Base-by-base conservation (phyloP, 2,113 vertebrate genomes). In the Struthio camelus region DNA sequence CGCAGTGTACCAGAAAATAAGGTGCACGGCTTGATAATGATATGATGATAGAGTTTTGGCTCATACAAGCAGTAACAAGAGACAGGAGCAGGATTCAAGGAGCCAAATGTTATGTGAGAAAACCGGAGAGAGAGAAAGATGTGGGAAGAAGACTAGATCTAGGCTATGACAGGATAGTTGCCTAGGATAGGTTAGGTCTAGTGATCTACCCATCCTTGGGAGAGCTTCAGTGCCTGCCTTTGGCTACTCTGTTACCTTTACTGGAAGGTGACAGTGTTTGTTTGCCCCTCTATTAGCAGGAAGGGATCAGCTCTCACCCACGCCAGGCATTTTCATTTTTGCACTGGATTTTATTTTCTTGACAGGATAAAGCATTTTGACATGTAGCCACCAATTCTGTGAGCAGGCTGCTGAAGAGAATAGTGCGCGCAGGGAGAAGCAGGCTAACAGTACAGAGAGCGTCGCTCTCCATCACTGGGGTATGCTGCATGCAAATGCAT, bases 241-340 rank as follows among this genome's bases (percentile, higher is more conserved):
- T 38, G 59, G 36, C 56, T 32, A 3, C 24, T 10, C 44, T 40
- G 48, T 17, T 67, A 32, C 24, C 5, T 0, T 0, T 10, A 54
- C 40, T 42, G 64, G 51, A 64, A 42, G 58, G 59, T 64, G 87
- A 11, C 11, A 5, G 32, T 6, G 54, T 16, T 69, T 78, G 14
- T 67, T 72, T 80, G 69, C 36, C 73, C 19, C 42, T 32, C 36
- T 38, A 2, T 44, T 44, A 80, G 64, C 66, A 66, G 78, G 64
- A 46, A 32, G 64, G 54, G 50, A 7, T 24, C 1, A 1, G 78
- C 25, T 86, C 65, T 48, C 44, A 44, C 77, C 42, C 66, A 4
- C 14, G 64, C 46, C 34, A 3, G 66, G 2, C 66, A 51, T 13
- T 86, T 38, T 10, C 36, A 7, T 56, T 61, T 77, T 71, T 66